Conservation (phyloP, 1,140 invertebrate species). For the Linepithema humile region DNA sequence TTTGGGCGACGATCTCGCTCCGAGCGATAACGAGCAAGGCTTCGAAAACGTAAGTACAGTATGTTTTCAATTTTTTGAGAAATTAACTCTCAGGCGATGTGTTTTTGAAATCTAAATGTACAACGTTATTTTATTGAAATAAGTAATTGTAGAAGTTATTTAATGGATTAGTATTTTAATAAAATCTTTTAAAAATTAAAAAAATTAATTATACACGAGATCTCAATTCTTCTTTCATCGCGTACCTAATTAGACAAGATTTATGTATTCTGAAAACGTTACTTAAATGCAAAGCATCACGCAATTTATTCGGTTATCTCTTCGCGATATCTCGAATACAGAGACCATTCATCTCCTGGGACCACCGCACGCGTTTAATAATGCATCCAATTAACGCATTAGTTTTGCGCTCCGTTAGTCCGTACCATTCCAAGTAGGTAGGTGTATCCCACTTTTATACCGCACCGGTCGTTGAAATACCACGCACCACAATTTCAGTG, state of each 20-base stretch:
- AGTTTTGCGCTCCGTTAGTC: conserved; percentile 55
- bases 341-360: conserved; percentile 1
- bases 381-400: conserved; percentile 61
- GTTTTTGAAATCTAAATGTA: background rate
- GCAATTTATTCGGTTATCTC: conserved; percentile 14
- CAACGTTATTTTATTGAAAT: background rate
- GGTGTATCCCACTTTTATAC: conserved; percentile 53
- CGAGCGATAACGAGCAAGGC: conserved; percentile 76
- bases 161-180: too few relatives aligned
- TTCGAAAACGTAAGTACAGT: conserved; percentile 76
- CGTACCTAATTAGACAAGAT: conserved; percentile 2
- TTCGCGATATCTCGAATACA: background rate
- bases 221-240: conserved; percentile 2
- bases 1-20: conserved; percentile 77
- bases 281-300: background rate
- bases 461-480: conserved; percentile 28
- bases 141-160: background rate
- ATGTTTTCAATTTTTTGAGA: background rate
- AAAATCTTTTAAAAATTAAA: too few relatives aligned
- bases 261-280: background rate
- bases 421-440: conserved; percentile 39
- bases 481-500: conserved; percentile 38
- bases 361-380: conserved; percentile 36
- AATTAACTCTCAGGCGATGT: background rate
- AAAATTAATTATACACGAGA: too few relatives aligned